Conservation (phyloP, 2,113 vertebrate species). For the Datnioides undecimradiatus region DNA sequence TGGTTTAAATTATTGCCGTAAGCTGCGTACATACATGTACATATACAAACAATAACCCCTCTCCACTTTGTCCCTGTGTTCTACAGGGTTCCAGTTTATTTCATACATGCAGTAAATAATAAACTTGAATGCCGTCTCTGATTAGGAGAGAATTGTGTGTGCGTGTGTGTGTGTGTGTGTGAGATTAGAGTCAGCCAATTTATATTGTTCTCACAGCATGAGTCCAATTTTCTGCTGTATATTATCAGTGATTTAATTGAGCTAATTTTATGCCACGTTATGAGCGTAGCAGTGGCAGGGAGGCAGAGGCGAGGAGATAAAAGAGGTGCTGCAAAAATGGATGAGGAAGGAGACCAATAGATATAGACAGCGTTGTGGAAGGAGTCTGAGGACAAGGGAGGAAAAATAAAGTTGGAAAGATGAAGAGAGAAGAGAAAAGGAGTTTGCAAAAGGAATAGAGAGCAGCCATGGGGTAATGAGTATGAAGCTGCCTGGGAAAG, state of each 20-base stretch:
- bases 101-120: not conserved
- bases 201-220: constrained; percentile 60
- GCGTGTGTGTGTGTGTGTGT: constrained; percentile 3
- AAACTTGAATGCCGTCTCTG: constrained; percentile 15
- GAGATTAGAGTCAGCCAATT: constrained; percentile 30
- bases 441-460: constrained; percentile 47
- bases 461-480: constrained; percentile 34
- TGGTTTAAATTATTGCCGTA: not conserved
- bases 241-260: constrained; percentile 73
- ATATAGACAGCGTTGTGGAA: constrained; percentile 15
- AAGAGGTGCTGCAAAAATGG: constrained; percentile 15
- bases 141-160: not conserved
- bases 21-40: not conserved
- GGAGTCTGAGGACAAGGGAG: constrained; percentile 6
- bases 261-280: constrained; percentile 62
- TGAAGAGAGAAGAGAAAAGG: not conserved
- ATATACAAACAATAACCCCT: not conserved
- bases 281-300: constrained; percentile 24
- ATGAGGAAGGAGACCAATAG: constrained; percentile 7
- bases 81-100: not conserved
- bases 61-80: not conserved
- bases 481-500: constrained; percentile 27
- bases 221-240: constrained; percentile 57
- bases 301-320: constrained; percentile 25
- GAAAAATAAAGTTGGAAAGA: constrained; percentile 13